Evolutionary conservation across 2,797 vertebrate genomes (phyloP), one percentile per base, ranked within the genome.

Genomic region (Darevskia mixta): DNA sequence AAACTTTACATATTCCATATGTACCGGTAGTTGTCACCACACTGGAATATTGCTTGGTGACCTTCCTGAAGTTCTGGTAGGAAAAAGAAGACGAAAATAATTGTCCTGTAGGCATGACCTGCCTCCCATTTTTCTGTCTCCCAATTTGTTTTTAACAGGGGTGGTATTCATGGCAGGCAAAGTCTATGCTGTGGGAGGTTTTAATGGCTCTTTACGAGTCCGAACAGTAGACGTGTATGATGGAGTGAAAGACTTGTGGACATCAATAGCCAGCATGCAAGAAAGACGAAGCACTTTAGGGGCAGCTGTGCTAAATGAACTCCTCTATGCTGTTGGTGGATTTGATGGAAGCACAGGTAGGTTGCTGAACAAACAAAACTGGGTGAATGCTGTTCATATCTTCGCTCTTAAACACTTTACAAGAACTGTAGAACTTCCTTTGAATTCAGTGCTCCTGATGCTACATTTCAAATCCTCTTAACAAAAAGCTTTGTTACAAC

Each of bases 271-370:
- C 91, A 99, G 98, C 96, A 99, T 99, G 98, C 99, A 99, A 97
- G 98, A 99, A 94, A 95, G 98, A 23, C 97, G 99, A 84, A 99
- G 98, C 92, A 99, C 99, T 0, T 96, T 99, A 92, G 99, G 99
- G 0, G 98, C 98, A 0, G 98, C 99, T 0, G 98, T 99, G 95
- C 94, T 99, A 90, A 98, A 98, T 0, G 98, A 99, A 35, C 93
- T 98, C 32, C 97, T 99, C 20, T 99, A 99, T 0, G 99, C 99
- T 0, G 98, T 99, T 66, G 99, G 99, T 0, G 99, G 99, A 83
- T 99, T 99, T 41, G 99, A 99, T 6, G 99, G 99, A 93, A 99
- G 98, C 88, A 99, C 98, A 38, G 99, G 99, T 99, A 98, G 86
- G 96, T 92, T 93, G 0, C 78, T 0, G 27, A n/a, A 84, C 5